Percentiles rank a stretch among this genome's conserved stretches.
phyloP scores from a whole-genome alignment of 2,113 vertebrate species.

The Aramus guarauna region DNA sequence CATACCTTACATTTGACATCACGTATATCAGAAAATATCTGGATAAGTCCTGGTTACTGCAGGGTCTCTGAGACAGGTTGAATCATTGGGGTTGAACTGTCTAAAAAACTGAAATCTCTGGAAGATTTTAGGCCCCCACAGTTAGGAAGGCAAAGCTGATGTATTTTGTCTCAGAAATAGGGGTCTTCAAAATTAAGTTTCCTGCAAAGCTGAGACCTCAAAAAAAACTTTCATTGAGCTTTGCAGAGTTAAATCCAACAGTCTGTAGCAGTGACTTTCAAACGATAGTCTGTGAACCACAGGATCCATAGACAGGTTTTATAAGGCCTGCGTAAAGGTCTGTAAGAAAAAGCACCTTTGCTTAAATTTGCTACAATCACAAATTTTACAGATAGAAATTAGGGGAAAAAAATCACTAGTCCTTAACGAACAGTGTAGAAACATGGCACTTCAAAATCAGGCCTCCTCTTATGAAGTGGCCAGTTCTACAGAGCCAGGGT shows the following conservation, averaged over 20 bases:
- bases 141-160: not conserved
- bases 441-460: not conserved
- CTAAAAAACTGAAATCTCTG: not conserved
- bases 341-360: not conserved
- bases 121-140: not conserved
- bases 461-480: not conserved
- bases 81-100: not conserved
- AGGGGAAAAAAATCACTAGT: not conserved
- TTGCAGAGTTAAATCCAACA: not conserved
- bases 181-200: not conserved
- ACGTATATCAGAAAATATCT: not conserved
- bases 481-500: not conserved
- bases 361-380: not conserved
- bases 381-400: not conserved
- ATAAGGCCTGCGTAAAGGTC: not conserved
- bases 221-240: not conserved
- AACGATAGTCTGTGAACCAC: not conserved
- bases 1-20: not conserved
- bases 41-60: not conserved
- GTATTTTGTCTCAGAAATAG: not conserved
- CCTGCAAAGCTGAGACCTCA: not conserved
- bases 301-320: not conserved
- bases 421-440: not conserved
- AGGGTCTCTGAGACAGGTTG: not conserved
- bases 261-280: not conserved